Evolutionary conservation across 2,113 vertebrate species (phyloP), one percentile per base, ranked within the genome.

Genomic region (Pterocles gutturalis): DNA sequence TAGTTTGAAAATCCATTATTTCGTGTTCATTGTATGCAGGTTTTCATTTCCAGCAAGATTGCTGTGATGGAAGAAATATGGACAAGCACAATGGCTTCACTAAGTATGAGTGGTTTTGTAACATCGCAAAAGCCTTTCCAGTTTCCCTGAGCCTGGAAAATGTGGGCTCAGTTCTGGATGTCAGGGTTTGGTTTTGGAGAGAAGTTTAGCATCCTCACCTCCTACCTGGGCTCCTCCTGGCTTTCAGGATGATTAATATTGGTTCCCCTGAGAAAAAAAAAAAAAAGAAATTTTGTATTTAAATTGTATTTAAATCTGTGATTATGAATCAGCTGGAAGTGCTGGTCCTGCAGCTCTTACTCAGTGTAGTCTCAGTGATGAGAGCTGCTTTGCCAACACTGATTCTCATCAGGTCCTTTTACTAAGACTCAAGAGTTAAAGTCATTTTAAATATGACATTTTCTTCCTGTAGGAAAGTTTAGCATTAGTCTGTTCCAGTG

Each of bases 1-100:
- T 88, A 48, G 78, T 83, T 83, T 94, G 83, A 96, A 95, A 97
- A 95, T 78, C 78, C 89, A 93, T 97, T 97, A 97, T 92, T 94
- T 96, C 75, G 21, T 96, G 90, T 89, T 90, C 90, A 89, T 81
- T 13, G 4, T 72, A 71, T 65, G n/a, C 55, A 87, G 46, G 71
- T 65, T 95, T 96, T 95, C 87, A 95, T 96, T 97, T 96, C 54
- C 95, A 95, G 46, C 45, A 87, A 93, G 73, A 83, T 77, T 94
- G 54, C 85, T 77, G 41, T 88, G 73, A 75, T 64, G 83, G 83
- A 91, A 87, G 58, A 94, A 92, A 88, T 93, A 83, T 1, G 69
- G 70, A 84, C 34, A 95, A 91, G 87, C 46, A 87, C 79, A 86
- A 67, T 73, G 62, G 36, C 79, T 95, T 88, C 82, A 87, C 49